A percentile compares a stretch with the other conserved stretches of the same genome.
Conservation (phyloP, 92 coral and sea anemone species). For the Bergia sp. region DNA sequence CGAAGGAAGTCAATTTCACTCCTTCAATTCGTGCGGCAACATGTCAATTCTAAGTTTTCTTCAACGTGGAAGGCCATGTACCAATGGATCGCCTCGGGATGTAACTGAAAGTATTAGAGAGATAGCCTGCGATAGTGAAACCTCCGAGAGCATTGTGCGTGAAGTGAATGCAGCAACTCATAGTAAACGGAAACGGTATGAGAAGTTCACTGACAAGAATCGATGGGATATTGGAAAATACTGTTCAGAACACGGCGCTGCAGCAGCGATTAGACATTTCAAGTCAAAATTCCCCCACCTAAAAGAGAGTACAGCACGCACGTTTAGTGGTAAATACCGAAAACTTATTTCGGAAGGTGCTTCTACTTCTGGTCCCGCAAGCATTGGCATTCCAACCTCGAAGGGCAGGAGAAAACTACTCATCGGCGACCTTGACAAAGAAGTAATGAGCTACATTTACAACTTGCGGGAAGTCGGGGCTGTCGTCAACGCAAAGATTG, state of each 20-base stretch:
- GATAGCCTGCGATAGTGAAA: background rate
- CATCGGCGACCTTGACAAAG: conserved; percentile 38
- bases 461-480: conserved; percentile 35
- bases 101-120: no score
- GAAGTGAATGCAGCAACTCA: background rate
- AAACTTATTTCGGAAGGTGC: conserved; percentile 14
- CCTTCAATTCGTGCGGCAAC: no score
- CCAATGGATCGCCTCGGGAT: no score
- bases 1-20: no score
- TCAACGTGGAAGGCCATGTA: no score
- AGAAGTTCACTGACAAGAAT: conserved; percentile 27
- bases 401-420: conserved; percentile 29
- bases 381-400: conserved; percentile 15
- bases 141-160: conserved; percentile 31
- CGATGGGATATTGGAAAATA: background rate
- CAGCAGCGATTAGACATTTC: conserved; percentile 30
- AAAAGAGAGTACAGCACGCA: conserved; percentile 25
- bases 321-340: conserved; percentile 13
- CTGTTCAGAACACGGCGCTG: conserved; percentile 34
- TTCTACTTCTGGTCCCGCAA: no score
- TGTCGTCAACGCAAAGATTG: conserved; percentile 8
- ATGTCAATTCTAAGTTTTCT: no score
- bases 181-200: conserved; percentile 24
- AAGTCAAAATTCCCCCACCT: conserved; percentile 26
- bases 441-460: conserved; percentile 31